Base-by-base conservation (phyloP, 2,797 vertebrate species). In the Microctenopoma steveboyesi region DNA sequence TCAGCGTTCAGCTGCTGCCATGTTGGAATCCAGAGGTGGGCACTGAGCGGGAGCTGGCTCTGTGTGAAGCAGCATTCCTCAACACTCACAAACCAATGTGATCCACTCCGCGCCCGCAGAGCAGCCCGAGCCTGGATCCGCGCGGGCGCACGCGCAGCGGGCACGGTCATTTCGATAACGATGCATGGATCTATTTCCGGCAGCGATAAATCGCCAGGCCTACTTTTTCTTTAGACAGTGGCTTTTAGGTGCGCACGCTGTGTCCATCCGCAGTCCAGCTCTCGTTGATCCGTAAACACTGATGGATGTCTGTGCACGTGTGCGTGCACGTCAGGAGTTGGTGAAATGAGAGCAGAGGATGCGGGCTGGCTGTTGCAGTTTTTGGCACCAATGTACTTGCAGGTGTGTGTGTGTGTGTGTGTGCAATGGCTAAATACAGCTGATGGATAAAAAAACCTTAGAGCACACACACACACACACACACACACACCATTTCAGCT, bases 51-150 rank as follows among this genome's bases (percentile, higher is more conserved):
- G 5, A 16, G 15, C 15, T 4, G 5, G 54, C 42, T 70, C 56
- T 60, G 42, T 42, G 14, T 16, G 14, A 73, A 56, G 50, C 70
- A 13, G 83, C 86, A 89, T 92, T 92, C 90, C 89, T 90, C 43
- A 79, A 90, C 89, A 87, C 73, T 50, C 72, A 16, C 62, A 58
- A 52, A 64, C 77, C 74, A 65, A 75, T 66, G 76, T 66, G 22
- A 46, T 61, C 78, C 57, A 78, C 82, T 68, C 74, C 14, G 49
- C 64, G 81, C 33, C 66, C 70, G 64, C 56, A n/a, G 43, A 67
- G 72, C 75, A 67, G 71, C 56, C 53, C 46, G 15, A 60, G 69
- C 57, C 54, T 64, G 76, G 64, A 70, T 72, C 58, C 3, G 50
- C 69, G 67, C 35, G 35, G 40, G 12, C 46, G 2, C 28, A 28